Conservation (phyloP, 2,113 vertebrate genomes). For the Cairina moschata region DNA sequence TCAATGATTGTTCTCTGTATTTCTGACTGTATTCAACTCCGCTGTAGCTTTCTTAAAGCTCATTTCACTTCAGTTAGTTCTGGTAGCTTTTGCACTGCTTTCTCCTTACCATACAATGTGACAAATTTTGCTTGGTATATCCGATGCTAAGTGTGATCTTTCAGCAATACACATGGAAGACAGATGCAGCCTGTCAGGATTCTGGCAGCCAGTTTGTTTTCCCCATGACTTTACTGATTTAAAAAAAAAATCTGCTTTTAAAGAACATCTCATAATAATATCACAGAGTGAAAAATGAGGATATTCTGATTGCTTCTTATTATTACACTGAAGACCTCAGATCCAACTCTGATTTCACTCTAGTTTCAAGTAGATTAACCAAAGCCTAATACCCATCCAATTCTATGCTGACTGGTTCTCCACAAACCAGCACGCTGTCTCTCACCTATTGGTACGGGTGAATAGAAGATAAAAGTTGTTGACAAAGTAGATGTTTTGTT, state of each 20-base stretch:
- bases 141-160: neutral
- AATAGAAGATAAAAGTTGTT: neutral
- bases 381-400: neutral
- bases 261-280: neutral
- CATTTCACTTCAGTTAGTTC: neutral
- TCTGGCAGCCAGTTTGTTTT: neutral
- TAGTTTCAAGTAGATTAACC: neutral
- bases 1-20: neutral
- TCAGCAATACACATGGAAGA: neutral
- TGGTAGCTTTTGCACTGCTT: neutral
- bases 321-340: slow-evolving; percentile 66
- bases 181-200: neutral
- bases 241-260: neutral
- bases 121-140: neutral
- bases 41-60: neutral
- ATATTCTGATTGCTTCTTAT: slow-evolving; percentile 27
- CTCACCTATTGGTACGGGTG: neutral
- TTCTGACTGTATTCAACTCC: neutral
- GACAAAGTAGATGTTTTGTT: neutral
- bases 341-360: slow-evolving; percentile 78
- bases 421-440: neutral
- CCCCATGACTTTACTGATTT: neutral
- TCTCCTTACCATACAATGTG: neutral
- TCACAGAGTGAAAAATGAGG: slow-evolving; percentile 72
- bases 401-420: neutral